Percentiles rank a stretch among this genome's conserved stretches.
Evolutionary conservation across 2,113 vertebrate genomes (phyloP).

Genomic region (Lycocorax pyrrhopterus): DNA sequence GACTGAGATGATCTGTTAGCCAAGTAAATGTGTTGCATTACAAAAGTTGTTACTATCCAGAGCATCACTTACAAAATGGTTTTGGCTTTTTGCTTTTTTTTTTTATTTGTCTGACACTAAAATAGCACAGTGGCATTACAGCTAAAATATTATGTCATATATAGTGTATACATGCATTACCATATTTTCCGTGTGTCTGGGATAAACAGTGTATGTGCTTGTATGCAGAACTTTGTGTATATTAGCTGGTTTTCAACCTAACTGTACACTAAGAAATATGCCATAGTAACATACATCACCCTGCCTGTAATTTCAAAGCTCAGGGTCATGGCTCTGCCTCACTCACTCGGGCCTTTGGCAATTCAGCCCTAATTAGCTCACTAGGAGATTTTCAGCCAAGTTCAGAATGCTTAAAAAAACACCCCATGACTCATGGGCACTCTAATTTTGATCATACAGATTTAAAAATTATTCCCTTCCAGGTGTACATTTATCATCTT

Average conservation of each 20-base stretch:
- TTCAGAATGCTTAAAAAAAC: neutral
- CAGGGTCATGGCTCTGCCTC: neutral
- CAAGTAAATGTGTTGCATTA: neutral
- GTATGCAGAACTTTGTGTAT: neutral
- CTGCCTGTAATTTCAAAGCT: neutral
- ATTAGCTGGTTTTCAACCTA: neutral
- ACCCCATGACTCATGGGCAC: neutral
- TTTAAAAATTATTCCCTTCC: neutral
- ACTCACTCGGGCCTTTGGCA: neutral
- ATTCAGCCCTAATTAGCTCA: neutral
- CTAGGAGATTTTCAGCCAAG: neutral
- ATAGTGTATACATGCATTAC: neutral
- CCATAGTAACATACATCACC: neutral
- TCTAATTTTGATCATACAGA: neutral
- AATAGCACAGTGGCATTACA: neutral
- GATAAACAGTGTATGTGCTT: neutral
- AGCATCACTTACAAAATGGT: neutral
- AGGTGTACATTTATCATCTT: neutral
- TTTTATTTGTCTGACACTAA: neutral
- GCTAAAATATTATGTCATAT: neutral
- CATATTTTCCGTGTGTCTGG: neutral
- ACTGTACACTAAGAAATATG: neutral
- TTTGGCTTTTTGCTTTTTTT: neutral
- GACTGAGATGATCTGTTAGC: neutral
- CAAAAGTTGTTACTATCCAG: neutral